A percentile compares a stretch with the other conserved stretches of the same genome.
Conservation (phyloP, 2,797 vertebrate species). For the Petrocephalus sullivani region DNA sequence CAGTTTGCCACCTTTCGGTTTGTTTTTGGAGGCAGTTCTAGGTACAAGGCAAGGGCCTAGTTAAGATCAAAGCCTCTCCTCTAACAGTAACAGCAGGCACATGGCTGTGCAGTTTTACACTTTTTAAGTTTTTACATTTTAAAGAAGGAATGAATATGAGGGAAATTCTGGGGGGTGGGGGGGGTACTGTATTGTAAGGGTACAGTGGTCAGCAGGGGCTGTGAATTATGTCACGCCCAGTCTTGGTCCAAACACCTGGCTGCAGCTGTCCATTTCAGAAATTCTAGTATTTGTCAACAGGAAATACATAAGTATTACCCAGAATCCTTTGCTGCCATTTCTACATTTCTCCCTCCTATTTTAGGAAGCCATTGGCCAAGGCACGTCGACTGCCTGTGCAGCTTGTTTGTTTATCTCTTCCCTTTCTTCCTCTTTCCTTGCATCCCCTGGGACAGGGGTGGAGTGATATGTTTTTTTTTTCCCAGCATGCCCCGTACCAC, state of each 20-base stretch:
- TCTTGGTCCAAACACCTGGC: not conserved
- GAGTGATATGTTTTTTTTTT: not conserved
- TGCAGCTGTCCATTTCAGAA: not conserved
- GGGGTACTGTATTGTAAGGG: not conserved
- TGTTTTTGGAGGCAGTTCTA: not conserved
- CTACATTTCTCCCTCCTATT: not conserved
- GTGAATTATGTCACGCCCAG: not conserved
- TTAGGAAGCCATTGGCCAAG: not conserved
- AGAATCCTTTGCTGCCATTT: not conserved
- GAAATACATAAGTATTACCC: not conserved
- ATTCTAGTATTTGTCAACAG: not conserved
- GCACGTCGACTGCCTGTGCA: not conserved
- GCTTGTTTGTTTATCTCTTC: not conserved
- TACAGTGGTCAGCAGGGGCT: not conserved
- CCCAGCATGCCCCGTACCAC: not conserved
- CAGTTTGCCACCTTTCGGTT: not conserved
- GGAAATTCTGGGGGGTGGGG: not conserved
- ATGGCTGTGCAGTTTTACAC: not conserved
- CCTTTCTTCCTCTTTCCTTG: conserved; percentile 36
- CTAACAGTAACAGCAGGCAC: not conserved
- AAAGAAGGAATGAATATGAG: not conserved
- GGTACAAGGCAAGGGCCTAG: not conserved
- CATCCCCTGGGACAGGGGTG: not conserved
- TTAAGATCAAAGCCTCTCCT: not conserved
- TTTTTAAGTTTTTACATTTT: not conserved